Evolutionary conservation across 2,888 invertebrate species (phyloP), one percentile per base, ranked within the genome.

Genomic region (Oxyteleia sp.): DNA sequence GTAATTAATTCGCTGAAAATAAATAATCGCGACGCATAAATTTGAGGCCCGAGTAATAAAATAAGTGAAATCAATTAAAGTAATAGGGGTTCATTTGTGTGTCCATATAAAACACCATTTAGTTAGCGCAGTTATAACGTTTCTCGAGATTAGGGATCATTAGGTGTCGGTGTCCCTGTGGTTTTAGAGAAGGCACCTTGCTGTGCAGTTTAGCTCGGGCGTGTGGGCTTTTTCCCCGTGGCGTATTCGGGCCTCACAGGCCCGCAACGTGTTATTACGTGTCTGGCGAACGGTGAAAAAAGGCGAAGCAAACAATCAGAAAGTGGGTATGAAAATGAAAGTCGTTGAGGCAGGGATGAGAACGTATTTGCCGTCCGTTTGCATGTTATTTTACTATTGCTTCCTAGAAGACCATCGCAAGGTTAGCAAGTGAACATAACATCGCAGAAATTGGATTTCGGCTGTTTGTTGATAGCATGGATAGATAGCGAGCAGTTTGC

Each of bases 91-190:
- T 49, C n/a, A 41, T 59, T 41, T 63, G 68, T 82, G 64, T 64
- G 78, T 72, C 68, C 29, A 68, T 88, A 89, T 86, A 87, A 88
- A 88, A 87, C 78, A 89, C 87, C 91, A 91, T 92, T 92, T 91
- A 91, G 91, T 92, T 91, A 92, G 88, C 80, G 84, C 87, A 86
- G 91, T 92, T 91, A 91, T 90, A 88, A 89, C 87, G 89, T 92
- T 90, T 89, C 87, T 84, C 76, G 72, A 89, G 91, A 93, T 93
- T 91, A 92, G 88, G 90, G 91, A 91, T 92, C 91, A 93, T 93
- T 93, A 92, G 91, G 91, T 90, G 89, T 91, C 88, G 89, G 90
- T 92, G 91, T 92, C 91, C 90, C 92, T 91, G 90, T 88, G 88
- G 86, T 87, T 90, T 88, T 87, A 84, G 76, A 87, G 87, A 85